These are phyloP conservation scores for Harpalus rufipes DNA, from an alignment of 2,888 invertebrate species.

Conservation along the genomic window DNA sequence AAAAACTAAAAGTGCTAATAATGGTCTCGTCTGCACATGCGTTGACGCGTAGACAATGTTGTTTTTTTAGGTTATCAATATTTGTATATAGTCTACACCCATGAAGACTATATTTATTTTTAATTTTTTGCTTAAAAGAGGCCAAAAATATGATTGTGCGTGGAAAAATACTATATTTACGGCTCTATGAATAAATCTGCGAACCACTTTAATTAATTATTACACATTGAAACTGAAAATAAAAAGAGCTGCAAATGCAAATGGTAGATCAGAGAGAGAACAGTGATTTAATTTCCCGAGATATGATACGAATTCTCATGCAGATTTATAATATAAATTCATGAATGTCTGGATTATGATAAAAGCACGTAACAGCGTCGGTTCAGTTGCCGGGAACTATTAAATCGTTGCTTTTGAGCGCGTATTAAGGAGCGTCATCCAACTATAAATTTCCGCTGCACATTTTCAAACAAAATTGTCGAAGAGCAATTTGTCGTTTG, in stretches of 20 bases:
- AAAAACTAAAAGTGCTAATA: too few relatives aligned
- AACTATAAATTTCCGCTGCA: slow-evolving; percentile 42
- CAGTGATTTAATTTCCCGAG: slow-evolving; percentile 22
- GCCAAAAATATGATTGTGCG: too few relatives aligned
- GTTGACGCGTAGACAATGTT: too few relatives aligned
- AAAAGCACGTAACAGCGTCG: slow-evolving; percentile 29
- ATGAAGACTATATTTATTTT: too few relatives aligned
- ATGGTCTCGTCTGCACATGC: too few relatives aligned
- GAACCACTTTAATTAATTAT: not conserved
- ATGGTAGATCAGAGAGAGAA: not conserved
- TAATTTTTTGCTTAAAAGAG: too few relatives aligned
- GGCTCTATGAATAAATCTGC: not conserved
- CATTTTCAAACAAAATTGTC: slow-evolving; percentile 37
- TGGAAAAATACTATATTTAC: slow-evolving; percentile 1
- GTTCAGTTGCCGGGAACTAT: slow-evolving; percentile 38
- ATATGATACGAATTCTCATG: slow-evolving; percentile 28
- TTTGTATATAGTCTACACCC: too few relatives aligned
- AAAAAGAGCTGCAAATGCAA: not conserved
- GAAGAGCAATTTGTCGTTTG: slow-evolving; percentile 52
- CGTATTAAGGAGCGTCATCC: slow-evolving; percentile 24
- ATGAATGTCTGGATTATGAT: slow-evolving; percentile 45
- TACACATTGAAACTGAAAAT: not conserved
- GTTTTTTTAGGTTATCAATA: too few relatives aligned
- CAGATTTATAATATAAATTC: slow-evolving; percentile 41
- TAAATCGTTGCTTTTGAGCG: slow-evolving; percentile 16